Evolutionary conservation across 2,888 invertebrate genomes (phyloP).

Genomic region (Coleophora flavipennella): DNA sequence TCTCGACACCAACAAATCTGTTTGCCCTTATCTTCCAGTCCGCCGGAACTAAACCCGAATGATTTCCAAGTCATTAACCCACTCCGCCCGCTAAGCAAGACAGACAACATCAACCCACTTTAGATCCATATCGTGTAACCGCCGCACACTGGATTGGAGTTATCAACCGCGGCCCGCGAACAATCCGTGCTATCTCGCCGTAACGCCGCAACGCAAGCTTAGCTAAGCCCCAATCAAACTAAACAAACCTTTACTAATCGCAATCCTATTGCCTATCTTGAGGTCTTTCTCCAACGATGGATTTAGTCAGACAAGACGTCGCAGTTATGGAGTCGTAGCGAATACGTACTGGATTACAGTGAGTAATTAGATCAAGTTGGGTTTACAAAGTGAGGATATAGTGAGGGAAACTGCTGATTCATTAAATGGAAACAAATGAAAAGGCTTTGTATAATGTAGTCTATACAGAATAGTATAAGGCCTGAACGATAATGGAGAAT

Average conservation of each 20-base stretch:
- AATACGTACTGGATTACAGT: constrained; percentile 24
- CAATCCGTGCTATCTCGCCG: constrained; percentile 66
- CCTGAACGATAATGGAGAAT: no score
- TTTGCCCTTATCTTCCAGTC: constrained; percentile 66
- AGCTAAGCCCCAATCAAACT: constrained; percentile 65
- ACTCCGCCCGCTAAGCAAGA: constrained; percentile 65
- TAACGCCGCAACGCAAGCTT: constrained; percentile 63
- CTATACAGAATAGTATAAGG: no score
- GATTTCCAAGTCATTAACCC: constrained; percentile 70
- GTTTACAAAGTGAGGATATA: constrained; percentile 3
- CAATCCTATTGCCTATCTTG: constrained; percentile 62
- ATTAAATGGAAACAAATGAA: constrained; percentile 4
- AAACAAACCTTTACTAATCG: constrained; percentile 65
- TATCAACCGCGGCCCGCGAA: constrained; percentile 61
- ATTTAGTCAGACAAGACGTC: constrained; percentile 59
- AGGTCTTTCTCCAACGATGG: constrained; percentile 56
- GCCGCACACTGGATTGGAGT: constrained; percentile 56
- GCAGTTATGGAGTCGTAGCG: constrained; percentile 60
- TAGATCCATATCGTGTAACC: constrained; percentile 15
- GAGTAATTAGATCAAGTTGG: constrained; percentile 7
- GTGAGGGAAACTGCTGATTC: constrained; percentile 6
- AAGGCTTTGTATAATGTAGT: no score
- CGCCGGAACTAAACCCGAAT: constrained; percentile 66
- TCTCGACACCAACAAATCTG: constrained; percentile 63
- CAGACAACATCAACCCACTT: constrained; percentile 70